A percentile compares a stretch with the other conserved stretches of the same genome.
Conservation (phyloP, 2,113 vertebrate species). For the Crocuta crocuta region DNA sequence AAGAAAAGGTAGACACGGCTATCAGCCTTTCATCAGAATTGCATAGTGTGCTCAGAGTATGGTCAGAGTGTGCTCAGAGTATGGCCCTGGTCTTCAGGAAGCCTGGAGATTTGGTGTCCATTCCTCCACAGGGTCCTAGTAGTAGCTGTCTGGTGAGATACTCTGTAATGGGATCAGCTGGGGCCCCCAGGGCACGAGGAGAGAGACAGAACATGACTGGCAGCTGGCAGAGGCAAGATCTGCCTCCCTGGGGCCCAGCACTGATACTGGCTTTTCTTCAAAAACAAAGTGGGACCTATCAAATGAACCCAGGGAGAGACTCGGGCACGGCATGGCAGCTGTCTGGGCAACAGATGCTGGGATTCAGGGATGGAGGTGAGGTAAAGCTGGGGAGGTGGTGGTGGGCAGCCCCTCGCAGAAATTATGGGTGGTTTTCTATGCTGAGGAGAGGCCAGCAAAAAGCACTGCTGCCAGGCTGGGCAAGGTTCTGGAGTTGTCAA, state of each 20-base stretch:
- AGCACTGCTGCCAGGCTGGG: neutral
- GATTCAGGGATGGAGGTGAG: neutral
- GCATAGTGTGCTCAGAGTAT: neutral
- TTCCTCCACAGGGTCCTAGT: neutral
- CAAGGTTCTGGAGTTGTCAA: neutral
- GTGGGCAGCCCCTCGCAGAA: neutral
- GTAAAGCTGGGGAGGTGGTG: no score
- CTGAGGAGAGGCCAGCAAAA: neutral
- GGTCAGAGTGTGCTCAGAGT: neutral
- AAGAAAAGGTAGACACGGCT: neutral
- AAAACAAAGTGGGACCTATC: conserved; percentile 35
- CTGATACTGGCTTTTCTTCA: neutral
- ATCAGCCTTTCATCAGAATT: neutral
- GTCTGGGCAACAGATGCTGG: neutral
- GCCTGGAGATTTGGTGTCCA: neutral
- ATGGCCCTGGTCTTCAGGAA: neutral
- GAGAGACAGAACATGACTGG: neutral
- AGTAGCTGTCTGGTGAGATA: neutral
- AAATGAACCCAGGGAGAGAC: neutral
- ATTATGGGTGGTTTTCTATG: neutral
- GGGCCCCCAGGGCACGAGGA: neutral
- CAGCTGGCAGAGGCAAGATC: neutral
- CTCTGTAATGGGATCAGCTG: neutral
- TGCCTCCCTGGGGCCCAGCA: neutral
- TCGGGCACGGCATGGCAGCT: neutral